phyloP scores from a whole-genome alignment of 2,888 invertebrate genomes.

The Pachycephus smyrnensis region DNA sequence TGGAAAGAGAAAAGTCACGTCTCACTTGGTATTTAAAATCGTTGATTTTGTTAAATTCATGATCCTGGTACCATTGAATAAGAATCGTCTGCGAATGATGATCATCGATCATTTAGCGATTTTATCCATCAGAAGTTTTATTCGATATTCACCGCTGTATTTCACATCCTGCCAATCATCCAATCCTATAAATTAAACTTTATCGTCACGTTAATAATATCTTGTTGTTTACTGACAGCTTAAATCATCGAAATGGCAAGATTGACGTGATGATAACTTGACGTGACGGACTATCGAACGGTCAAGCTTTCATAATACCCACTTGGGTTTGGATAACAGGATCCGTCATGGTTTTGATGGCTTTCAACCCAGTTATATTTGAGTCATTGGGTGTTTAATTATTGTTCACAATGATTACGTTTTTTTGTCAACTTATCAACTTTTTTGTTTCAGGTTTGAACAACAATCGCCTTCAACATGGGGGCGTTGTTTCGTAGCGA shows the following conservation, averaged over 20 bases:
- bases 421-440: not conserved
- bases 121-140: not conserved
- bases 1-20: too few relatives aligned
- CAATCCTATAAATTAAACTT: not conserved
- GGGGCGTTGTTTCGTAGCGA: constrained; percentile 67
- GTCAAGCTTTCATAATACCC: not conserved
- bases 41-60: too few relatives aligned
- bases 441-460: constrained; percentile 40
- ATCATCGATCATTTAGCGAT: not conserved
- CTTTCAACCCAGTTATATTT: not conserved
- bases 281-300: not conserved
- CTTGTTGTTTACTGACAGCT: not conserved
- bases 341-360: not conserved
- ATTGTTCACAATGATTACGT: not conserved
- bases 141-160: not conserved
- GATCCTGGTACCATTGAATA: too few relatives aligned
- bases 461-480: constrained; percentile 51
- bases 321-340: not conserved
- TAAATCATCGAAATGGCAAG: not conserved
- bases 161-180: too few relatives aligned
- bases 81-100: not conserved
- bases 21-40: too few relatives aligned
- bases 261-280: not conserved
- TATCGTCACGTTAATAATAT: not conserved
- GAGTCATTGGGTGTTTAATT: not conserved